Evolutionary conservation across 2,113 vertebrate genomes (phyloP).

Genomic region (Gnathonemus longibarbis): DNA sequence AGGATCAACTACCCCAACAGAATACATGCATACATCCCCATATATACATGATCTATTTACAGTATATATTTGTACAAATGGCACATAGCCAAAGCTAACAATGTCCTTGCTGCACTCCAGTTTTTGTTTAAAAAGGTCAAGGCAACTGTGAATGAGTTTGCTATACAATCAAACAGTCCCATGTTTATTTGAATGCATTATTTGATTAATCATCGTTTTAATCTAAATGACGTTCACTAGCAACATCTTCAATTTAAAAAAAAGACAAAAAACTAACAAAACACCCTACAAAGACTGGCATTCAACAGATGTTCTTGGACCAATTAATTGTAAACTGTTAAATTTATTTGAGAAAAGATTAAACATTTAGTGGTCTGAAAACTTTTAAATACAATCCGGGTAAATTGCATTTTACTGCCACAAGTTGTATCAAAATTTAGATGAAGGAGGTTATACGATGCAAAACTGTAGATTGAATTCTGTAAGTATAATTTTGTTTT

Average conservation of each 20-base stretch:
- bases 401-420: not conserved
- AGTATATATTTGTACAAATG: conserved; percentile 5
- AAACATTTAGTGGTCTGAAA: not conserved
- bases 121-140: conserved; percentile 21
- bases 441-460: not conserved
- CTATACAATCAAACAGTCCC: not conserved
- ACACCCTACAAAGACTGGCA: not conserved
- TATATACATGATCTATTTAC: not conserved
- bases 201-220: not conserved
- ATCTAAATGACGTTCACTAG: not conserved
- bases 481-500: not conserved
- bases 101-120: conserved; percentile 33
- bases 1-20: conserved; percentile 23
- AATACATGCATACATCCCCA: conserved; percentile 18
- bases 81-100: conserved; percentile 15
- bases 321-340: not conserved
- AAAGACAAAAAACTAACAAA: not conserved
- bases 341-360: not conserved
- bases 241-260: not conserved
- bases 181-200: not conserved
- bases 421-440: not conserved
- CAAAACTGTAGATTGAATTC: not conserved
- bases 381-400: not conserved
- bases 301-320: not conserved
- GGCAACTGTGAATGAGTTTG: conserved; percentile 32